A percentile compares a stretch with the other conserved stretches of the same genome.
Conservation (phyloP, 1,140 invertebrate genomes). For the Stegodyphus dumicola region DNA sequence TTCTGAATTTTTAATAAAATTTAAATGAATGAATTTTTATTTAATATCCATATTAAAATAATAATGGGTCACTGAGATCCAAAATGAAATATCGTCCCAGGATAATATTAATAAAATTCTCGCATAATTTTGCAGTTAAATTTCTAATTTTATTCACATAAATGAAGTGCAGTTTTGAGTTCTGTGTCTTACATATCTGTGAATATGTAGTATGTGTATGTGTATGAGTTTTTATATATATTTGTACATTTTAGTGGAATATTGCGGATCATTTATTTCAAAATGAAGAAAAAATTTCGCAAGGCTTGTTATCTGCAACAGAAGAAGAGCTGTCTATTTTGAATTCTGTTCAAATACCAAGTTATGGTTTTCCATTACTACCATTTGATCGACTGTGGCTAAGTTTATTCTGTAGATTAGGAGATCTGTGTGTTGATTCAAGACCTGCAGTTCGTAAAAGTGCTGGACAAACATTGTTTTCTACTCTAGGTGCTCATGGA, state of each 20-base stretch:
- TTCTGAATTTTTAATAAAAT: no score
- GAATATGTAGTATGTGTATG: no score
- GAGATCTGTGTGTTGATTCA: conserved; percentile 93
- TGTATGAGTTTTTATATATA: no score
- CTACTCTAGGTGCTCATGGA: conserved; percentile 96
- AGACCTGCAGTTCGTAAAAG: conserved; percentile 96
- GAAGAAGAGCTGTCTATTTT: conserved; percentile 35
- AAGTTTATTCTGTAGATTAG: conserved; percentile 89
- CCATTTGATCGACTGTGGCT: conserved; percentile 96
- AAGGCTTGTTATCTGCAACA: conserved; percentile 74
- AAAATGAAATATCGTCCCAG: no score
- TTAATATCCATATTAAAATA: no score
- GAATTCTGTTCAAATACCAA: conserved; percentile 46
- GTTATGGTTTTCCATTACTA: conserved; percentile 69
- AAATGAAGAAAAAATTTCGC: conserved; percentile 88
- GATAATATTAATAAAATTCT: no score
- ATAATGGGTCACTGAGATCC: no score
- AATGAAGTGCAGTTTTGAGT: no score
- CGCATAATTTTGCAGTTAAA: no score
- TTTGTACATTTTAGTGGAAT: conserved; percentile 82
- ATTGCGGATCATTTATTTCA: conserved; percentile 97
- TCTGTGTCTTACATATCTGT: no score
- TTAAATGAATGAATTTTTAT: no score
- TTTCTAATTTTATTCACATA: no score
- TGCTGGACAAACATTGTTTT: conserved; percentile 98